phyloP scores from a whole-genome alignment of 2,888 invertebrate genomes.

The Polydrusus tereticollis region DNA sequence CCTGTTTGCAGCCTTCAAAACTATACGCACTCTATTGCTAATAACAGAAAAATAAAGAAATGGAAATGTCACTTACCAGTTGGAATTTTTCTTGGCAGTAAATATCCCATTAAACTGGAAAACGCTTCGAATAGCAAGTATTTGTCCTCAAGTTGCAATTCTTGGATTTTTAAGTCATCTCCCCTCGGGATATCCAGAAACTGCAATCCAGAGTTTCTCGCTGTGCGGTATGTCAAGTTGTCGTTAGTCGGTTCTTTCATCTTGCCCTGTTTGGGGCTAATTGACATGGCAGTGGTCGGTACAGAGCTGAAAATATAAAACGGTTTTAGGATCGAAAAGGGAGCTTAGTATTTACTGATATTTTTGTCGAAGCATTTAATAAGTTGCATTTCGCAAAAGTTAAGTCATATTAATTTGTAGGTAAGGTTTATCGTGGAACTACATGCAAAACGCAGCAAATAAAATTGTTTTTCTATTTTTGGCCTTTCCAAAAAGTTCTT shows the following conservation, averaged over 20 bases:
- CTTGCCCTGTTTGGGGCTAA: conserved; percentile 44
- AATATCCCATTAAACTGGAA: conserved; percentile 73
- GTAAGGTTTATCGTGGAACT: too few species aligned
- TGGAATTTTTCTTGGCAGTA: conserved; percentile 77
- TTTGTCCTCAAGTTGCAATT: conserved; percentile 73
- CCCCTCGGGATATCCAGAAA: conserved; percentile 64
- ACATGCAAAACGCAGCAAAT: too few species aligned
- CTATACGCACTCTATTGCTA: background rate
- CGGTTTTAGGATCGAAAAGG: too few species aligned
- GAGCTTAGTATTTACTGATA: too few species aligned
- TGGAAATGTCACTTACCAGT: conserved; percentile 70
- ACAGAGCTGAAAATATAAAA: conserved; percentile 26
- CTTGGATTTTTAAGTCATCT: conserved; percentile 65
- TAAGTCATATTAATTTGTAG: too few species aligned
- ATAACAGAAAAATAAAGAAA: background rate
- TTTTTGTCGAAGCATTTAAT: too few species aligned
- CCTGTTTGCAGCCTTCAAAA: too few species aligned
- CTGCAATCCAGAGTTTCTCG: conserved; percentile 53
- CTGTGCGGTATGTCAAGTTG: conserved; percentile 40
- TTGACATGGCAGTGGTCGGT: conserved; percentile 42
- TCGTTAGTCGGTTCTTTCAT: conserved; percentile 52
- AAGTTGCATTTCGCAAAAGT: too few species aligned
- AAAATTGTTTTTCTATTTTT: too few species aligned
- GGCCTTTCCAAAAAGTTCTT: too few species aligned
- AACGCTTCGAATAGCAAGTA: conserved; percentile 75